A percentile compares a stretch with the other conserved stretches of the same genome.
Conservation (phyloP, 2,797 vertebrate species). For the Odontamblyopus lacepedii region DNA sequence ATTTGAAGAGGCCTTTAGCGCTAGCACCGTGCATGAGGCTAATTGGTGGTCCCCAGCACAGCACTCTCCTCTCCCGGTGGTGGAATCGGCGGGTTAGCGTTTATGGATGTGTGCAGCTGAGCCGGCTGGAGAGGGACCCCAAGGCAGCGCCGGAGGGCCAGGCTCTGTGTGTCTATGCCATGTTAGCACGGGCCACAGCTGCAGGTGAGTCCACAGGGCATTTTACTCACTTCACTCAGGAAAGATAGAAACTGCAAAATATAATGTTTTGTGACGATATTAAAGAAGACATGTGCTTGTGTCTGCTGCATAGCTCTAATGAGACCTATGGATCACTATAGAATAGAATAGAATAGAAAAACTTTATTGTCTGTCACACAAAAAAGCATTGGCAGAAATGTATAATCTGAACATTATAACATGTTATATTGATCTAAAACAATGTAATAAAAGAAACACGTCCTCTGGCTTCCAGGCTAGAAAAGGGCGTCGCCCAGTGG, state of each 20-base stretch:
- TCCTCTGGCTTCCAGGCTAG: too few relatives aligned
- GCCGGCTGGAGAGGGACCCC: conserved; percentile 25
- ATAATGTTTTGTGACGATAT: neutral
- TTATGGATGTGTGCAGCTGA: conserved; percentile 41
- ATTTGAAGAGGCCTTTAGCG: conserved; percentile 58
- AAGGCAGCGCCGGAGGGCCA: conserved; percentile 47
- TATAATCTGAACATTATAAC: too few relatives aligned
- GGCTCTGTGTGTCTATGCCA: conserved; percentile 22
- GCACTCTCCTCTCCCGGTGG: conserved; percentile 32
- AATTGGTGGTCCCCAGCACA: conserved; percentile 29
- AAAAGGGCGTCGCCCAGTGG: too few relatives aligned
- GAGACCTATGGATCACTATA: too few relatives aligned
- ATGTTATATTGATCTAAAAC: too few relatives aligned
- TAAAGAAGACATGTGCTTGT: neutral
- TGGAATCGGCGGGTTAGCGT: conserved; percentile 38
- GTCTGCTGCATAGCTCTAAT: too few relatives aligned
- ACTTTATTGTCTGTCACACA: too few relatives aligned
- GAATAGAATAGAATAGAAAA: too few relatives aligned
- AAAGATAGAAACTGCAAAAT: neutral
- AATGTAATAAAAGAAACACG: too few relatives aligned
- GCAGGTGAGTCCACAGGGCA: conserved; percentile 24
- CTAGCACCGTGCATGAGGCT: conserved; percentile 35
- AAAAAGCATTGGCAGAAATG: too few relatives aligned
- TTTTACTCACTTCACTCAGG: neutral
- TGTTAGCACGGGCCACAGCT: conserved; percentile 32